phyloP scores from a whole-genome alignment of 2,888 invertebrate species.

The Platycnemis pennipes region DNA sequence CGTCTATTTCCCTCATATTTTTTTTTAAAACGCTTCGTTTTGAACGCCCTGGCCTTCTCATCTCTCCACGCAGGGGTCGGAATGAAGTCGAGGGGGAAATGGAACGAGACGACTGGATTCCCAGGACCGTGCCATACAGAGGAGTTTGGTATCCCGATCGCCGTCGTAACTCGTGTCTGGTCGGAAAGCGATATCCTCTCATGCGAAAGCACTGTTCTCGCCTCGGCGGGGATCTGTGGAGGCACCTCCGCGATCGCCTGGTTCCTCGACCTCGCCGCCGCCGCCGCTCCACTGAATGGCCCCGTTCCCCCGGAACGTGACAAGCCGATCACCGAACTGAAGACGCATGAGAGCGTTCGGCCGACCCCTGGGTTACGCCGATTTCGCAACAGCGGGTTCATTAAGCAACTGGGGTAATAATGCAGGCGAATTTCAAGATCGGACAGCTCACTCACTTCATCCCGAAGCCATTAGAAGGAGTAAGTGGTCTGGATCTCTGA shows the following conservation, averaged over 20 bases:
- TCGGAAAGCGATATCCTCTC: slow-evolving; percentile 2
- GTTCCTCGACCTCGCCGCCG: not conserved
- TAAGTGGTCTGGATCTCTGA: not conserved
- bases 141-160: not conserved
- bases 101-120: slow-evolving; percentile 10
- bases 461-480: not conserved
- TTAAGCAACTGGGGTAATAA: not conserved
- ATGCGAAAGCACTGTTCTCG: not conserved
- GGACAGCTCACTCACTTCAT: not conserved
- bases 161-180: not conserved
- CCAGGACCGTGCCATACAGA: not conserved
- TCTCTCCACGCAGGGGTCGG: not conserved
- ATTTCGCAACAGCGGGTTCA: not conserved
- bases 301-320: not conserved
- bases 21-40: not conserved
- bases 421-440: not conserved
- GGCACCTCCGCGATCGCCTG: not conserved
- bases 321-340: not conserved
- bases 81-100: not conserved
- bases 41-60: not conserved
- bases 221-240: not conserved
- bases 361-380: not conserved
- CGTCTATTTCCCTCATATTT: too few relatives aligned
- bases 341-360: not conserved
- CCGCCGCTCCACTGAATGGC: slow-evolving; percentile 12